Base-by-base conservation (phyloP, 2,888 invertebrate species). In the Cerastoderma edule region DNA sequence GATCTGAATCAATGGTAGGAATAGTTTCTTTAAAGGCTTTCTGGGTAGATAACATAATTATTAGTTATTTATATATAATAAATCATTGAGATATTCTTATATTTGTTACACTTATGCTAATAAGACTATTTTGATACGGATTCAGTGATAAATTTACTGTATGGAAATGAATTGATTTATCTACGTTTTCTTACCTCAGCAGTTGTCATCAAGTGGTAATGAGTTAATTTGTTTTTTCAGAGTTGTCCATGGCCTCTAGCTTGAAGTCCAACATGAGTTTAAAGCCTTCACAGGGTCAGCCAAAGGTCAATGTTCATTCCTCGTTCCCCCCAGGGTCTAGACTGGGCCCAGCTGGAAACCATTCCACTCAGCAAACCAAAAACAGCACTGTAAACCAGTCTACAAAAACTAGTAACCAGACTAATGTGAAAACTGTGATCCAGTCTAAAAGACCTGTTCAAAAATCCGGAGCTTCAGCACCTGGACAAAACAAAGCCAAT, bases 341-440 rank as follows among this genome's bases (percentile, higher is more conserved):
- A 54, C 60, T 46, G 22, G 39, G 22, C 19, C 27, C 67, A 75
- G n/a, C 39, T 48, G 33, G 44, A 53, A 69, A 70, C 32, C 39
- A 67, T 54, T 19, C 30, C 1, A 2, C 27, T 44, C 75, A 53
- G 56, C 57, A 48, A 28, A 57, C 27, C 63, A 79, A 50, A 65
- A 54, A 28, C 68, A 81, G 67, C 66, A 81, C 71, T 71, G 53
- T 66, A 30, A 81, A 81, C 77, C 80, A 81, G 72, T 75, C 80
- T n/a, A 50, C 60, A 22, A 77, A 77, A 71, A 22, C 67, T 33
- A 69, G 39, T 67, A 35, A 57, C 24, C 27, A 60, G 19, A 63
- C 66, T 50, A 35, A 54, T 44, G 66, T 22, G 33, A 50, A 68
- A 60, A 75, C 69, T 70, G 39, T 24, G 4, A 77, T 74, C 65